Percentiles rank a stretch among this genome's conserved stretches.
Conservation (phyloP, 2,888 invertebrate species). For the Hetaerina titia region DNA sequence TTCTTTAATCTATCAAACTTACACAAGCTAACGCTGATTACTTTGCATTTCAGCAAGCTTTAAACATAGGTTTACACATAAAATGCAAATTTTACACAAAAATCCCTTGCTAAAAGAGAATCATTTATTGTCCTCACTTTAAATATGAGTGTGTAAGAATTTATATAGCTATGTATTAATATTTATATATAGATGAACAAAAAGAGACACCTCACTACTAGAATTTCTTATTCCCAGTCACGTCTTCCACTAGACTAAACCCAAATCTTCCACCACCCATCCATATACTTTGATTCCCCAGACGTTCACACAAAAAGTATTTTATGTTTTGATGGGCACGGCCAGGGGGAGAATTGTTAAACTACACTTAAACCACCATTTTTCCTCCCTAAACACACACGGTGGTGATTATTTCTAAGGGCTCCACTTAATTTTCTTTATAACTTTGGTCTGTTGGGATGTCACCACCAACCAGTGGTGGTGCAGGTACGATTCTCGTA, state of each 20-base stretch:
- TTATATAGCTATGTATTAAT: conserved; percentile 69
- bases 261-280: conserved; percentile 67
- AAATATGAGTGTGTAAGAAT: conserved; percentile 69
- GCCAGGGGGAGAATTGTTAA: conserved; percentile 19
- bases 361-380: conserved; percentile 43
- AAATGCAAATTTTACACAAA: conserved; percentile 66
- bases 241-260: conserved; percentile 66
- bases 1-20: conserved; percentile 62
- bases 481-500: conserved; percentile 55
- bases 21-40: conserved; percentile 58
- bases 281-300: conserved; percentile 66
- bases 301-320: conserved; percentile 58
- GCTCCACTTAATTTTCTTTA: conserved; percentile 24
- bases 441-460: conserved; percentile 54
- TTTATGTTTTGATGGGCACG: conserved; percentile 33
- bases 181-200: conserved; percentile 68
- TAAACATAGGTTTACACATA: conserved; percentile 59
- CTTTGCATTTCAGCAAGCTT: conserved; percentile 58
- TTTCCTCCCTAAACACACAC: conserved; percentile 42
- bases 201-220: conserved; percentile 67
- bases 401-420: conserved; percentile 44
- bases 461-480: conserved; percentile 61
- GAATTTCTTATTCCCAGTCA: conserved; percentile 60
- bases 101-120: conserved; percentile 61
- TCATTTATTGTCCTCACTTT: conserved; percentile 67